Evolutionary conservation across 64 coral and sea anemone species (phyloP).

Genomic region (Trachythela sp.): DNA sequence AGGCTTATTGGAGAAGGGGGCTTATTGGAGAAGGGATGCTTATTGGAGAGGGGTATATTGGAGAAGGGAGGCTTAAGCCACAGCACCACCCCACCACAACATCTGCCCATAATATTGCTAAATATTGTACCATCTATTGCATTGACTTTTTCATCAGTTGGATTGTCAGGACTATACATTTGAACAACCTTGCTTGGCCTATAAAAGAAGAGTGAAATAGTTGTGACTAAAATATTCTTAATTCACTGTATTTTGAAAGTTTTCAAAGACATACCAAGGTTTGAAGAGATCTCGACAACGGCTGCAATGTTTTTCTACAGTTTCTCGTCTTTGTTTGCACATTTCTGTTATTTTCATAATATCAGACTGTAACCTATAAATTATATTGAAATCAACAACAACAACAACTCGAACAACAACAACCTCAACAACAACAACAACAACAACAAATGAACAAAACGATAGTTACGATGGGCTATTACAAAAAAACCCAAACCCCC

Average conservation of each 20-base stretch:
- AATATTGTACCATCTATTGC: background rate
- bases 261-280: background rate
- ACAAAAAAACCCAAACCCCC: too few relatives aligned
- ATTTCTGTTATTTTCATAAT: background rate
- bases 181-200: background rate
- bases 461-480: too few relatives aligned
- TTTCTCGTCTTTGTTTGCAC: background rate
- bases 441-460: too few relatives aligned
- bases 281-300: background rate
- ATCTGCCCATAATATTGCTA: background rate
- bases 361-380: background rate
- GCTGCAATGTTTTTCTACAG: background rate
- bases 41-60: too few relatives aligned
- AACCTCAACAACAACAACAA: background rate
- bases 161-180: background rate
- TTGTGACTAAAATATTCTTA: too few relatives aligned
- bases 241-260: too few relatives aligned
- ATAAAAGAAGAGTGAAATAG: background rate
- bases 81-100: too few relatives aligned
- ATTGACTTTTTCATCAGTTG: background rate
- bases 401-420: background rate
- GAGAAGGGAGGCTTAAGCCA: too few relatives aligned
- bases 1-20: too few relatives aligned
- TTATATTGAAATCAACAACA: background rate
- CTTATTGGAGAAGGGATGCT: too few relatives aligned